These are phyloP conservation scores for Platygyra sinensis DNA, from an alignment of 64 coral and sea anemone genomes.

Conservation along the genomic window DNA sequence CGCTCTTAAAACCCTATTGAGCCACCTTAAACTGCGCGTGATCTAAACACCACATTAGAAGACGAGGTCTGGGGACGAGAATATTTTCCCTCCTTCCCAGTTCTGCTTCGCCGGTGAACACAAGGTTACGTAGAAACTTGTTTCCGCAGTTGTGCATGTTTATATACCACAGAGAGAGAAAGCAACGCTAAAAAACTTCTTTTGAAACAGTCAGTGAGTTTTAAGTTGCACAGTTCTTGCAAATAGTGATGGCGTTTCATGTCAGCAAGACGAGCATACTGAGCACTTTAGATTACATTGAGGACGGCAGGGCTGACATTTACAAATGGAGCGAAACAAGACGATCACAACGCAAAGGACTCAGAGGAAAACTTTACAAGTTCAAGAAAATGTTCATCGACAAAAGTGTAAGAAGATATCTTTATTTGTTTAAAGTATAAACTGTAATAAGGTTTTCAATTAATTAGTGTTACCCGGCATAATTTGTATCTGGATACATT, in stretches of 20 bases:
- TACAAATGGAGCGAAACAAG: conserved; percentile 85
- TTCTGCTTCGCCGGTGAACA: background rate
- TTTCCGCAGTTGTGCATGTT: background rate
- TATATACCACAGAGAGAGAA: background rate
- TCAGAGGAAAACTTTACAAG: conserved; percentile 69
- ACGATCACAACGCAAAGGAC: conserved; percentile 56
- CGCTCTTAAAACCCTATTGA: too few species aligned
- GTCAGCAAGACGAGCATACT: conserved; percentile 76
- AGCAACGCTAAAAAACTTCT: background rate
- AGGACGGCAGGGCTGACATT: conserved; percentile 82
- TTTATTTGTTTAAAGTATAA: background rate
- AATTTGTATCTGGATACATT: too few species aligned
- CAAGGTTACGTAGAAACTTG: background rate
- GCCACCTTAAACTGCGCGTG: too few species aligned
- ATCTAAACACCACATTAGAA: too few species aligned
- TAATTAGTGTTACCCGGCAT: too few species aligned
- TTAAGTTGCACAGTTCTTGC: background rate
- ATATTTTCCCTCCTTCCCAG: background rate
- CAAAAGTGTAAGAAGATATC: conserved; percentile 65
- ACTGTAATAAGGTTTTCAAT: too few species aligned
- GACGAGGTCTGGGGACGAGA: too few species aligned
- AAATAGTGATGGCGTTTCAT: conserved; percentile 6
- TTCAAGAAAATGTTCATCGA: conserved; percentile 91
- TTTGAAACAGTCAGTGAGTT: background rate
- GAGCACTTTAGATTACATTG: conserved; percentile 74